Percentiles rank a stretch among this genome's conserved stretches.
Evolutionary conservation across 2,113 vertebrate genomes (phyloP).

Genomic region (Poeciliopsis retropinna): DNA sequence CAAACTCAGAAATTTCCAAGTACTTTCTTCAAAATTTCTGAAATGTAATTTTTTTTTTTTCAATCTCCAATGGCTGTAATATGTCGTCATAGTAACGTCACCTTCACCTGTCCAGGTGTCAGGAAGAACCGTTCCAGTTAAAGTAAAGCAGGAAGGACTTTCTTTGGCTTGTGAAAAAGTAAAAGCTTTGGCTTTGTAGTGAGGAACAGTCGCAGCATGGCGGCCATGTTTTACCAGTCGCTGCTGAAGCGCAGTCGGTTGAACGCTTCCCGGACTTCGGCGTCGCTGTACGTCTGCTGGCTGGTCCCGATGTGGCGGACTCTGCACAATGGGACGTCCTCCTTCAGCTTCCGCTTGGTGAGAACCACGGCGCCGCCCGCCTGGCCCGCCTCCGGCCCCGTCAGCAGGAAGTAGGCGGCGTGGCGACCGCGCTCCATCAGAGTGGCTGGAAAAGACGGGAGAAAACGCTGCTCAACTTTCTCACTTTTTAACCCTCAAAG

Average conservation of each 20-base stretch:
- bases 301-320: constrained; percentile 72
- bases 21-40: no score
- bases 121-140: constrained; percentile 13
- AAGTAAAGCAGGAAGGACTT: constrained; percentile 4
- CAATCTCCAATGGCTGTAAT: no score
- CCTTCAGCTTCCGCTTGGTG: constrained; percentile 87
- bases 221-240: constrained; percentile 38
- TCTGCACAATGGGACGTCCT: constrained; percentile 75
- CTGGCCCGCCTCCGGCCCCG: constrained; percentile 61
- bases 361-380: constrained; percentile 76
- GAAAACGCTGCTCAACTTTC: not conserved
- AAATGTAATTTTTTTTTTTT: no score
- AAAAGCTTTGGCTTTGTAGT: constrained; percentile 34
- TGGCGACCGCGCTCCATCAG: constrained; percentile 90
- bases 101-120: not conserved
- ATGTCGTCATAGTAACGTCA: no score
- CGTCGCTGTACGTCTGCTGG: constrained; percentile 50
- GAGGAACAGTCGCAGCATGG: not conserved
- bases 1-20: no score
- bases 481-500: not conserved
- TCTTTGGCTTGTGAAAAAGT: constrained; percentile 27
- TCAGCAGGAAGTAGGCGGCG: constrained; percentile 88
- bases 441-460: constrained; percentile 68
- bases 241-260: constrained; percentile 86
- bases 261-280: constrained; percentile 84